phyloP scores from a whole-genome alignment of 2,888 invertebrate genomes.

The Mycalesis mineus region DNA sequence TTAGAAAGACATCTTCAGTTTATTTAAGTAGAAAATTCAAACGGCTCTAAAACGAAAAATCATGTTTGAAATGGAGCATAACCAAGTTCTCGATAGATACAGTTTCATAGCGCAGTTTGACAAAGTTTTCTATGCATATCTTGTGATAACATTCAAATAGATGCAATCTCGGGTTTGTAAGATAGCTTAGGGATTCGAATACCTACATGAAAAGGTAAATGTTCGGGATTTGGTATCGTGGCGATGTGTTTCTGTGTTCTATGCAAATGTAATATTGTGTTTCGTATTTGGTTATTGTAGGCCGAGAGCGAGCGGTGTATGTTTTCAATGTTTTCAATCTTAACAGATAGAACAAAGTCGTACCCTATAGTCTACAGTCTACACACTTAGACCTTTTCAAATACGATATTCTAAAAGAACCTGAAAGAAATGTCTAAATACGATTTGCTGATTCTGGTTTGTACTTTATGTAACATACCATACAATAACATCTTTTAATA shows the following conservation, averaged over 20 bases:
- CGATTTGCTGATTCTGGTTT: too few species aligned
- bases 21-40: neutral
- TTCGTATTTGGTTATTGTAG: conserved; percentile 19
- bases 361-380: too few species aligned
- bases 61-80: neutral
- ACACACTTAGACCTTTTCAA: too few species aligned
- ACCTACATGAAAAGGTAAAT: conserved; percentile 23
- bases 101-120: conserved; percentile 5
- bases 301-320: neutral
- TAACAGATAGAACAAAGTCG: too few species aligned
- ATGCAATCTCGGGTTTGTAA: conserved; percentile 19
- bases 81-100: neutral
- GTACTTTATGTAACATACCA: too few species aligned
- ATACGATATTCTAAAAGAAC: too few species aligned
- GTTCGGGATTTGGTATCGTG: conserved; percentile 25
- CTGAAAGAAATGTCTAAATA: too few species aligned
- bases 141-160: conserved; percentile 14
- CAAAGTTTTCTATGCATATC: conserved; percentile 14
- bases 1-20: neutral
- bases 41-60: conserved; percentile 1
- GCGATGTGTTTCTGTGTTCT: conserved; percentile 25
- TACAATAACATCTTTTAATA: too few species aligned
- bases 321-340: too few species aligned
- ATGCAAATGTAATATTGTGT: conserved; percentile 37
- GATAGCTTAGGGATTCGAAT: conserved; percentile 17